These are phyloP conservation scores for Galerucella calmariensis DNA, from an alignment of 2,888 invertebrate genomes.

Conservation along the genomic window DNA sequence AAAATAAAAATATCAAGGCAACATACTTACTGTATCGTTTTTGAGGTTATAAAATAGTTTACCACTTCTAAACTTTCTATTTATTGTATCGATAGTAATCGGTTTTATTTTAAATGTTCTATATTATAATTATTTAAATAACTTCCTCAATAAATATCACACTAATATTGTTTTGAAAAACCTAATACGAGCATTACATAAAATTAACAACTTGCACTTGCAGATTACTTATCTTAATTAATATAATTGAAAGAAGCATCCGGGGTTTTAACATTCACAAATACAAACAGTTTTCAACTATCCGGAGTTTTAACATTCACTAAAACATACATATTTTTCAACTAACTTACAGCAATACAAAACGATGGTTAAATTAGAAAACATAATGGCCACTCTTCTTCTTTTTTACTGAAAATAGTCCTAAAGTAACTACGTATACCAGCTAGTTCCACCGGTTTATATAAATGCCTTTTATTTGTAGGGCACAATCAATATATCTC, in stretches of 20 bases:
- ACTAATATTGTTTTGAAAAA: slow-evolving; percentile 4
- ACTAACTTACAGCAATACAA: no score
- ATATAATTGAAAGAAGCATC: neutral
- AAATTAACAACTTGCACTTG: neutral
- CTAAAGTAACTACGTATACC: no score
- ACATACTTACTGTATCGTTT: neutral
- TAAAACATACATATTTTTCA: neutral
- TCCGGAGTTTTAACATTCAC: no score
- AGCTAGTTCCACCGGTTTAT: neutral
- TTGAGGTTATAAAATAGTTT: neutral
- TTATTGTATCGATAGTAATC: no score
- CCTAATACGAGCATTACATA: neutral
- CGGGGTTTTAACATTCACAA: neutral
- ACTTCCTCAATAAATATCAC: neutral
- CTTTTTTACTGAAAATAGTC: no score
- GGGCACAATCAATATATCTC: slow-evolving; percentile 65
- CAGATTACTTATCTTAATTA: neutral
- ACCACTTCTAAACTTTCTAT: no score
- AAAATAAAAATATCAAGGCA: neutral
- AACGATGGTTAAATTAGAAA: no score
- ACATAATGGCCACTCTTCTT: no score
- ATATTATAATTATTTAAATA: neutral
- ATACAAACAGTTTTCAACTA: neutral
- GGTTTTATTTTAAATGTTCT: no score
- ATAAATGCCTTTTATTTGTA: slow-evolving; percentile 46